A percentile compares a stretch with the other conserved stretches of the same genome.
Evolutionary conservation across 2,888 invertebrate genomes (phyloP).

Genomic region (Odontomyia ornata): DNA sequence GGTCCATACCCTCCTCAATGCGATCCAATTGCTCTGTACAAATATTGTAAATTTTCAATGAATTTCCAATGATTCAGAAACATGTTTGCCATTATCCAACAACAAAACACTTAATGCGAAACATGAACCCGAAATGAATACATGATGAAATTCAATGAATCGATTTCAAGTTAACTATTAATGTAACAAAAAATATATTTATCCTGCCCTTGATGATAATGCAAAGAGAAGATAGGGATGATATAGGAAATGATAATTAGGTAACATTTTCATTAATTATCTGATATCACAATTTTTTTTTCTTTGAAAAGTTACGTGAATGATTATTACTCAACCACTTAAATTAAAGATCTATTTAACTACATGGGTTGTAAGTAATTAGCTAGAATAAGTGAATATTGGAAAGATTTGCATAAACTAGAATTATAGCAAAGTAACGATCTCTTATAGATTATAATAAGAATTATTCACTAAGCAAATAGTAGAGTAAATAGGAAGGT

Average conservation of each 20-base stretch:
- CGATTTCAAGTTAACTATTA: neutral
- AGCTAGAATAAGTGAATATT: neutral
- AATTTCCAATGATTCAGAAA: neutral
- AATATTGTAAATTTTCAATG: neutral
- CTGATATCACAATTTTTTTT: neutral
- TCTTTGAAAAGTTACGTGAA: neutral
- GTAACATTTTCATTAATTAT: neutral
- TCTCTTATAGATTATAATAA: neutral
- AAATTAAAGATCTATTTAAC: conserved; percentile 25
- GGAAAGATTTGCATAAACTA: conserved; percentile 30
- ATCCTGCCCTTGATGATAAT: neutral
- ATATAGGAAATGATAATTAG: neutral
- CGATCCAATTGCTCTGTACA: conserved; percentile 97
- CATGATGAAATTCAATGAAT: conserved; percentile 13
- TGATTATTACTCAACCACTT: neutral
- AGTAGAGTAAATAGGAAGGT: neutral
- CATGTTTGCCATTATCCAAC: neutral
- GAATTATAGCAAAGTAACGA: neutral
- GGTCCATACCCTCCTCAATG: conserved; percentile 99
- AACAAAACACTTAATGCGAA: conserved; percentile 15
- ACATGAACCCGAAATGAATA: neutral
- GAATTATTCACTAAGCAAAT: neutral
- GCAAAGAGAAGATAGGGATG: neutral
- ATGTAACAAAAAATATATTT: conserved; percentile 27
- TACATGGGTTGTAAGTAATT: conserved; percentile 14